Percentiles rank a stretch among this genome's conserved stretches.
Conservation (phyloP, 1,140 invertebrate species). For the Limonius californicus region DNA sequence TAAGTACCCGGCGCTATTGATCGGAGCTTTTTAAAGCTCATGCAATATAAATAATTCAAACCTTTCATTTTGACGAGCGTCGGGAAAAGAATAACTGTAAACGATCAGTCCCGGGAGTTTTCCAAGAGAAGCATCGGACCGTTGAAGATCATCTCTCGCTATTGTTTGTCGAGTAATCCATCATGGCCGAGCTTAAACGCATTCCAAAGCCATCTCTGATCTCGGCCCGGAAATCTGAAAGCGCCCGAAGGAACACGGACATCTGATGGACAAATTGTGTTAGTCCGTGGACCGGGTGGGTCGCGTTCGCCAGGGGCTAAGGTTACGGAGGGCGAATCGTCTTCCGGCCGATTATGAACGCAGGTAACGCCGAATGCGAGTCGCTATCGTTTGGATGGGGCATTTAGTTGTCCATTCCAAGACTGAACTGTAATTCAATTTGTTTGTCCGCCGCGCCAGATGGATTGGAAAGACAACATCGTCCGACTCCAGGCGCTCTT, state of each 20-base stretch:
- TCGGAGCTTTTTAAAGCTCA: slow-evolving; percentile 10
- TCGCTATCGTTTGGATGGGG: background rate
- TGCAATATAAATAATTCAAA: slow-evolving; percentile 16
- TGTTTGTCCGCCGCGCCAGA: slow-evolving; percentile 36
- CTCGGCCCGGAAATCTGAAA: slow-evolving; percentile 27
- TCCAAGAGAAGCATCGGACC: background rate
- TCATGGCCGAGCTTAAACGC: slow-evolving; percentile 30
- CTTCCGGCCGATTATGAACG: background rate
- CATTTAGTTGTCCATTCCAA: slow-evolving; percentile 32
- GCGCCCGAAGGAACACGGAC: slow-evolving; percentile 30
- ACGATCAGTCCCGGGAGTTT: background rate
- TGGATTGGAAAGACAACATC: slow-evolving; percentile 42
- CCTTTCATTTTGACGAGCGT: slow-evolving; percentile 12
- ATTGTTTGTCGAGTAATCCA: slow-evolving; percentile 29
- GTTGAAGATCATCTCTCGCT: background rate
- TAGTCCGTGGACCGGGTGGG: slow-evolving; percentile 20
- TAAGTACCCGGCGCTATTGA: slow-evolving; percentile 8
- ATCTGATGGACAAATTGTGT: slow-evolving; percentile 38
- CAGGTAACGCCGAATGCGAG: slow-evolving; percentile 8
- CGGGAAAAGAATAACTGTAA: slow-evolving; percentile 9
- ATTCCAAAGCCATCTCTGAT: slow-evolving; percentile 32
- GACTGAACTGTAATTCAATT: slow-evolving; percentile 39
- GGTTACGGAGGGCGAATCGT: background rate
- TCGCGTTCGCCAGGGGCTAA: background rate
- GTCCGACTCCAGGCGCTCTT: slow-evolving; percentile 32